Conservation (phyloP, 2,797 vertebrate genomes). For the Lophotriccus pileatus region DNA sequence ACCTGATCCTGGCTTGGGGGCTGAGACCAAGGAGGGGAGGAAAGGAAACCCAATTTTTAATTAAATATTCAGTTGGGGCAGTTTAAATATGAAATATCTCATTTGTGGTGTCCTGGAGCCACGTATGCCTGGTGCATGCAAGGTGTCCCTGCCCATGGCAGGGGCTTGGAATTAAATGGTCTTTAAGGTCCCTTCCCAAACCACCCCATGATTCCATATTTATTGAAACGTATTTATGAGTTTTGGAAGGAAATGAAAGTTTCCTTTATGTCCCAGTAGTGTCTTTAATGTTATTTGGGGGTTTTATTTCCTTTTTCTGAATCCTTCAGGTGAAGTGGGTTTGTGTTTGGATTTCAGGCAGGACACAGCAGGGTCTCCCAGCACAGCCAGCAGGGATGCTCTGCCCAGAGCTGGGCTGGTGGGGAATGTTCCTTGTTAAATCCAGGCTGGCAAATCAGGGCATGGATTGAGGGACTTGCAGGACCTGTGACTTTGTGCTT, state of each 20-base stretch:
- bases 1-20: background rate
- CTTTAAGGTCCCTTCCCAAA: no score
- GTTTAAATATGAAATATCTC: background rate
- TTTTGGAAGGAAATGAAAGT: background rate
- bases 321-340: background rate
- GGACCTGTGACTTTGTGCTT: background rate
- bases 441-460: no score
- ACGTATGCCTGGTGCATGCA: background rate
- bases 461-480: fast-evolving
- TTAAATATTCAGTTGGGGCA: background rate
- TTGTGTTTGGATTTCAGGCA: background rate
- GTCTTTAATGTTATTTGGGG: background rate
- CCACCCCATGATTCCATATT: background rate
- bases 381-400: fast-evolving
- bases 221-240: background rate
- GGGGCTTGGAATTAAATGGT: background rate
- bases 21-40: background rate
- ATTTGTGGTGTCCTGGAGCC: background rate
- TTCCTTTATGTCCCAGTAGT: background rate
- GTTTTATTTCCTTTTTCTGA: background rate
- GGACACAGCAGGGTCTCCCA: no score
- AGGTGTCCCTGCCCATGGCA: fast-evolving
- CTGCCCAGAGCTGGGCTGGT: background rate
- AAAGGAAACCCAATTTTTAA: background rate
- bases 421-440: no score